phyloP scores from a whole-genome alignment of 1,140 invertebrate species.

The Lepidostoma basale region DNA sequence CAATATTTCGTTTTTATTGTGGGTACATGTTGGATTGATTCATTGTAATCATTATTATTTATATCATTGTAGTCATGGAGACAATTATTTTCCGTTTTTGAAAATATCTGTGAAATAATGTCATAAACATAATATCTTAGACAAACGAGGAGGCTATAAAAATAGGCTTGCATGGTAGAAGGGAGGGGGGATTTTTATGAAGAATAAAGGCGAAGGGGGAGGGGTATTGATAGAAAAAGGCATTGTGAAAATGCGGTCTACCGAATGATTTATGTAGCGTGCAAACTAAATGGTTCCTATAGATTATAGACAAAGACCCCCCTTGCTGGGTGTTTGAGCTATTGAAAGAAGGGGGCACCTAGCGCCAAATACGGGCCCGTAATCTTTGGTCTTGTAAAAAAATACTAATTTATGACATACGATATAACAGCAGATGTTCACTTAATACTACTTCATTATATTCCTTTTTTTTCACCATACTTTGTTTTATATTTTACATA shows the following conservation, averaged over 20 bases:
- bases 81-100: too few relatives aligned
- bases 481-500: too few relatives aligned
- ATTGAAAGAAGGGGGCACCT: slow-evolving; percentile 20
- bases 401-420: too few relatives aligned
- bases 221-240: slow-evolving; percentile 26
- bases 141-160: slow-evolving; percentile 27
- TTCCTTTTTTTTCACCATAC: too few relatives aligned
- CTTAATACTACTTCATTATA: too few relatives aligned
- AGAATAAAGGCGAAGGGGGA: slow-evolving; percentile 14
- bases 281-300: slow-evolving; percentile 47
- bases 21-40: too few relatives aligned
- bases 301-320: slow-evolving; percentile 45
- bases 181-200: not conserved
- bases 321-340: slow-evolving; percentile 24
- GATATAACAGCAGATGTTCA: too few relatives aligned
- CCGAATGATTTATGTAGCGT: slow-evolving; percentile 47
- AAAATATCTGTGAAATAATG: too few relatives aligned
- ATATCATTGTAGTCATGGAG: too few relatives aligned
- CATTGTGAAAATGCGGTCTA: slow-evolving; percentile 45
- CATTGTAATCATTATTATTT: too few relatives aligned
- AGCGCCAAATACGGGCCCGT: not conserved
- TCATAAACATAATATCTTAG: slow-evolving; percentile 31
- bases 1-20: too few relatives aligned
- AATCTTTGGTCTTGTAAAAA: slow-evolving; percentile 8
- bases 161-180: slow-evolving; percentile 4